phyloP scores from a whole-genome alignment of 2,888 invertebrate genomes.

The Branchinecta sandiegonensis region DNA sequence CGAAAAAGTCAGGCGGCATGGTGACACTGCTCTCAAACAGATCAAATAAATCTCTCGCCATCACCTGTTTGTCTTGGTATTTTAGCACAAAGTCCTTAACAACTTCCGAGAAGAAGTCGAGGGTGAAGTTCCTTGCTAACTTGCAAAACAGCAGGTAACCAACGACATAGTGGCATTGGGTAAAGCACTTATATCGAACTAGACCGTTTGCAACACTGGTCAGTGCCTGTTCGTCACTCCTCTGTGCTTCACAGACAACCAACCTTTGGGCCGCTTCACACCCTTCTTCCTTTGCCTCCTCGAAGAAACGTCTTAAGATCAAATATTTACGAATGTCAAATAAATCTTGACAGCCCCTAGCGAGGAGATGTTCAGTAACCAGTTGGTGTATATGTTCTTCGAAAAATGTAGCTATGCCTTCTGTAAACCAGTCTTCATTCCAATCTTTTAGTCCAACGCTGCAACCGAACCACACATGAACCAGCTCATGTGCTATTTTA shows the following conservation, averaged over 20 bases:
- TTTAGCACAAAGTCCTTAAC: neutral
- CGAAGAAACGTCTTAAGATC: constrained; percentile 15
- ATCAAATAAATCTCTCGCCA: neutral
- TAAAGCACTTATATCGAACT: neutral
- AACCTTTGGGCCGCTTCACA: neutral
- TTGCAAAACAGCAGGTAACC: constrained; percentile 1
- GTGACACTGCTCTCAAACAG: neutral
- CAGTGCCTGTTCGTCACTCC: neutral
- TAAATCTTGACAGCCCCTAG: neutral
- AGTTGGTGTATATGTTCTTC: constrained; percentile 19
- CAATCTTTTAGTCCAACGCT: constrained; percentile 23
- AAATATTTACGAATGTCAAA: neutral
- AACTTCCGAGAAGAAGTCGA: neutral
- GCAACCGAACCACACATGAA: constrained; percentile 22
- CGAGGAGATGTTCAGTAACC: neutral
- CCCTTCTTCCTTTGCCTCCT: constrained; percentile 1
- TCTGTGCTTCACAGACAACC: neutral
- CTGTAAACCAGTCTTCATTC: constrained; percentile 24
- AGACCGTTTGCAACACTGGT: neutral
- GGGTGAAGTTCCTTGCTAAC: neutral
- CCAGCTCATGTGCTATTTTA: constrained; percentile 21
- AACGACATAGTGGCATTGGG: neutral
- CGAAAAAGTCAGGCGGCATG: neutral
- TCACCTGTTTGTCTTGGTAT: neutral
- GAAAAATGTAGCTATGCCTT: constrained; percentile 22